Evolutionary conservation across 2,797 vertebrate species (phyloP).

Genomic region (Dromococcyx pavoninus): DNA sequence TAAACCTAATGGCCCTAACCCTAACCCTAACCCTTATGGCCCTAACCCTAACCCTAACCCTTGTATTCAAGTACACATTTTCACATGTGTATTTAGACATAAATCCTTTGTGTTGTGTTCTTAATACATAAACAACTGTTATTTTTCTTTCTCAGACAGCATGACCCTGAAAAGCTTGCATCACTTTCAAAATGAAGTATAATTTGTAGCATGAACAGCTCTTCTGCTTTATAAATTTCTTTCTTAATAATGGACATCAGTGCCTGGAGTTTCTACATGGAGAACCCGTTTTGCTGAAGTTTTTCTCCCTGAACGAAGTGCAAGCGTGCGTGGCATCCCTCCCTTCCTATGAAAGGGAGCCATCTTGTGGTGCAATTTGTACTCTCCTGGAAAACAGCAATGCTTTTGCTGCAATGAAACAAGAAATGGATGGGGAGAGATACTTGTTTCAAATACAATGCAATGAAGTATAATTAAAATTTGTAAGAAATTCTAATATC

Average conservation of each 20-base stretch:
- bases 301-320: not conserved
- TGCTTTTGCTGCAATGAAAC: accelerated
- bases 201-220: not conserved
- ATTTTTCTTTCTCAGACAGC: not conserved
- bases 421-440: too few relatives aligned
- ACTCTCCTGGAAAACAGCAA: accelerated
- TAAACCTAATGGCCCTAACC: too few relatives aligned
- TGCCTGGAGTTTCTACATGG: accelerated
- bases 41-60: too few relatives aligned
- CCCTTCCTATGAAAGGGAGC: not conserved
- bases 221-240: not conserved
- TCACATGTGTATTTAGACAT: not conserved
- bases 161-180: not conserved
- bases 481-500: not conserved
- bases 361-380: conserved; percentile 49
- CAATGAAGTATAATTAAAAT: not conserved
- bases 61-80: too few relatives aligned
- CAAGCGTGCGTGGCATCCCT: accelerated
- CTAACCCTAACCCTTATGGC: too few relatives aligned
- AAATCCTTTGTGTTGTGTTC: not conserved
- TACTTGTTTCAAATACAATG: accelerated
- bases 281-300: not conserved
- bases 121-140: not conserved
- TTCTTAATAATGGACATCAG: too few relatives aligned
- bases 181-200: not conserved